phyloP scores from a whole-genome alignment of 2,113 vertebrate genomes.

The Planiliza haematocheilus region DNA sequence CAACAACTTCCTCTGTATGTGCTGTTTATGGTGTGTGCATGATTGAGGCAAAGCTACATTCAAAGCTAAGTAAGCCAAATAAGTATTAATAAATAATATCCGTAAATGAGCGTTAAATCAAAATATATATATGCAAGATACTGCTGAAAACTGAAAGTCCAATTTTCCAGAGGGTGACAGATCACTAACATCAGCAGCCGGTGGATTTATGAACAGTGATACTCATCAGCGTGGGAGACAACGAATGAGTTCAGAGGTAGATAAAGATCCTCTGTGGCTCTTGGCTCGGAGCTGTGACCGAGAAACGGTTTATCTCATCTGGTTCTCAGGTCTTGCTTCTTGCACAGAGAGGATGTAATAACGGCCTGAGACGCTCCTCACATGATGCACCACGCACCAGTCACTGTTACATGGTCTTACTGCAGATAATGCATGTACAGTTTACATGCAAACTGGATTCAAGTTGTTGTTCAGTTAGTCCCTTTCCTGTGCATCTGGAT shows the following conservation, averaged over 20 bases:
- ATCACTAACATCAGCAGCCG: not conserved
- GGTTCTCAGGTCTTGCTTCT: constrained; percentile 10
- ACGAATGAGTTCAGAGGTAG: not conserved
- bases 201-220: constrained; percentile 10
- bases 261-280: constrained; percentile 22
- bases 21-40: not conserved
- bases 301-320: not conserved
- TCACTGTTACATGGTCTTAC: too few species aligned
- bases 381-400: too few species aligned
- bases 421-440: too few species aligned
- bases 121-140: too few species aligned
- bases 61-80: not conserved
- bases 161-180: not conserved
- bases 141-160: too few species aligned
- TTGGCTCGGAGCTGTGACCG: not conserved
- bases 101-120: too few species aligned
- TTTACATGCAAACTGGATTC: not conserved
- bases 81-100: not conserved
- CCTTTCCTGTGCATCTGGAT: not conserved
- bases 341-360: not conserved
- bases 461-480: too few species aligned
- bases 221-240: not conserved
- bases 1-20: not conserved
- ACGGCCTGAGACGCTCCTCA: not conserved
- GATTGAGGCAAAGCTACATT: not conserved